Conservation (phyloP, 2,113 vertebrate species). For the Upupa epops region DNA sequence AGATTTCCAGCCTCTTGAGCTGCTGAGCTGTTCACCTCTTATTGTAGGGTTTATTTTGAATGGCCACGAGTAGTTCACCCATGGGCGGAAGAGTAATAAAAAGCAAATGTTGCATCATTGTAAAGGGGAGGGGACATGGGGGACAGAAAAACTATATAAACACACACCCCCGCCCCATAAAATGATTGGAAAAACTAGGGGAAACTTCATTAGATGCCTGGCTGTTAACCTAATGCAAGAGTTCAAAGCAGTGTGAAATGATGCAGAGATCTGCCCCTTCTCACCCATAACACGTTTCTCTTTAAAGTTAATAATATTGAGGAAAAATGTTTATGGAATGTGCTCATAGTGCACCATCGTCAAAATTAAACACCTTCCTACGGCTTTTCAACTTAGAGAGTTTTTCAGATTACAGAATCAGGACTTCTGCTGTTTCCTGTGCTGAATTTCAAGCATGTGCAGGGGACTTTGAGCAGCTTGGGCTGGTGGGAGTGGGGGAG, state of each 20-base stretch:
- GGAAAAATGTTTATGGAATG: background rate
- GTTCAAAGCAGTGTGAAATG: background rate
- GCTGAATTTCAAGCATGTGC: background rate
- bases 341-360: background rate
- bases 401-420: background rate
- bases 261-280: background rate
- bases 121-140: background rate
- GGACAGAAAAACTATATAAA: background rate
- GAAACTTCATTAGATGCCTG: background rate
- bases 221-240: background rate
- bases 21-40: background rate
- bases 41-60: background rate
- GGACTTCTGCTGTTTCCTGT: background rate
- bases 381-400: background rate
- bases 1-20: background rate
- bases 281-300: background rate
- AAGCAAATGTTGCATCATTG: background rate
- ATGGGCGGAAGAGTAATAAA: background rate
- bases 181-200: background rate
- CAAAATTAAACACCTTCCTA: background rate
- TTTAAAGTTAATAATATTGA: background rate
- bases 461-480: too few relatives aligned
- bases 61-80: background rate
- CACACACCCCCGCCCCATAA: background rate
- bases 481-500: too few relatives aligned